Base-by-base conservation (phyloP, 2,888 invertebrate genomes). In the Meiosimyza decipiens region DNA sequence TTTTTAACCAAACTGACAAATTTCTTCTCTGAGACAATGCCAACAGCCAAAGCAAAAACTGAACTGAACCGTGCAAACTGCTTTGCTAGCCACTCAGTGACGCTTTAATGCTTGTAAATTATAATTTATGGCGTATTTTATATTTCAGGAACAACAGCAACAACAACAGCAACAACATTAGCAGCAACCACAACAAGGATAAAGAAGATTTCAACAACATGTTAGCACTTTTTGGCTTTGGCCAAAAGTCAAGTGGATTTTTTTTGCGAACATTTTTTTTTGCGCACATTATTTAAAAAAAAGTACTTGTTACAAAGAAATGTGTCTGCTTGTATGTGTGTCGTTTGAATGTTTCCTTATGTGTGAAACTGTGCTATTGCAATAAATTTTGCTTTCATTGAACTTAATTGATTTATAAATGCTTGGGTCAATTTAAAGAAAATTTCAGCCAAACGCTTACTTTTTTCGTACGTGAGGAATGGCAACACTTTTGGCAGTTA, bases 331-430 rank as follows among this genome's bases (percentile, higher is more conserved):
- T 18, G 55, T 54, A 47, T 22, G 65, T 57, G 52, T n/a, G n/a
- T n/a, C 67, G 62, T 52, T 9, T 59, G 60, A n/a, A 49, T 57
- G 28, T 64, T 50, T 63, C 12, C 40, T 33, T 54, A 16, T 57
- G 2, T 18, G 47, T 49, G 50, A 28, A 13, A 9, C 59, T 49
- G 7, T 69, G 49, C 18, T 40, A 7, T 16, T 54, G 63, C 28
- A 72, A 67, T 67, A 68, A 68, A 72, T 67, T 72, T 49, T 40
- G 47, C 49, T 65, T 54, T 62, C 54, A 57, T 69, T 74, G 69
- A 75, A 71, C 72, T 74, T 75, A 75, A 75, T 75, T 75, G 75
- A 75, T 75, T 75, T 75, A 74, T 75, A 75, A 75, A 75, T 72
- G 75, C 68, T 75, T 72, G 54, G 75, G 74, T 74, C 74, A 71